These are phyloP conservation scores for Bombycilla garrulus DNA, from an alignment of 2,113 vertebrate genomes.

Conservation along the genomic window DNA sequence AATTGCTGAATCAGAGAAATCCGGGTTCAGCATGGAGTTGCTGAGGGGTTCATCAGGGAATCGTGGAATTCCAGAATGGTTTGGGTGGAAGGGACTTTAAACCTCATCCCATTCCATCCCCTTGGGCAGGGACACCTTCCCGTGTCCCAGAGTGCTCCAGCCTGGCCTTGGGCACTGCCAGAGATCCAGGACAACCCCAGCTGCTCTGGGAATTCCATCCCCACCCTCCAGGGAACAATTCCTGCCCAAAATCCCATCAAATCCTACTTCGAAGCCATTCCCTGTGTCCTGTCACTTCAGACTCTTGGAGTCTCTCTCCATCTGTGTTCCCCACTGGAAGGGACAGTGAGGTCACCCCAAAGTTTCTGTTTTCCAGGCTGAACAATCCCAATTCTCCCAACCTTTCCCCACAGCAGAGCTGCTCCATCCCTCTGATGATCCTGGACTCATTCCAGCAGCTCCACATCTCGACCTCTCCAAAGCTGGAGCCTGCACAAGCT, in stretches of 20 bases:
- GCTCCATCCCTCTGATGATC: background rate
- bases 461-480: background rate
- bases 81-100: background rate
- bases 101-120: rapidly evolving
- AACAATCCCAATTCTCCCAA: rapidly evolving
- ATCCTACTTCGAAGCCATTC: too few species aligned
- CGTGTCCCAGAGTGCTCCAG: background rate
- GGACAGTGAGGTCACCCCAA: background rate
- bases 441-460: background rate
- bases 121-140: background rate
- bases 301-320: background rate
- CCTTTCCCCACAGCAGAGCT: background rate
- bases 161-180: background rate
- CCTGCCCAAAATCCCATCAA: rapidly evolving
- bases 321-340: background rate
- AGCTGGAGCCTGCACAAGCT: background rate
- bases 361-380: background rate
- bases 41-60: background rate
- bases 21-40: rapidly evolving
- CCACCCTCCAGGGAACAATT: background rate
- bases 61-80: background rate
- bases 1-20: background rate
- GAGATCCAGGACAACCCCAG: background rate
- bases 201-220: background rate
- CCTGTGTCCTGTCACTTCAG: rapidly evolving